Evolutionary conservation across 2,797 vertebrate genomes (phyloP).

Genomic region (Pachyuromys duprasi): DNA sequence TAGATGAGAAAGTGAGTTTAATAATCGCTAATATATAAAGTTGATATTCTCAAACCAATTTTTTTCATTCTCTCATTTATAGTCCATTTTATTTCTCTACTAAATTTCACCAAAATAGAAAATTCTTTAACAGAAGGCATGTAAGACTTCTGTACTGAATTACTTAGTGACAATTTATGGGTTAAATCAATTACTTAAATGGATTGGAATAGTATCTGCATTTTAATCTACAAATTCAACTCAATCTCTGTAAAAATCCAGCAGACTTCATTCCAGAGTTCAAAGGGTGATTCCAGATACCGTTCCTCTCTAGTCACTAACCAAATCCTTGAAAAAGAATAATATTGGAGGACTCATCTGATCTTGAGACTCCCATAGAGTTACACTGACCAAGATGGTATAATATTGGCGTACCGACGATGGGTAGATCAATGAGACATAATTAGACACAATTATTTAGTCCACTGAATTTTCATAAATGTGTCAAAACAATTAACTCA

Average conservation of each 20-base stretch:
- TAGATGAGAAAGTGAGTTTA: neutral
- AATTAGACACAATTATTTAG: neutral
- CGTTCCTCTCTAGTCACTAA: neutral
- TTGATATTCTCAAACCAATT: neutral
- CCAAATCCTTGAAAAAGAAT: neutral
- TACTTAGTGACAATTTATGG: neutral
- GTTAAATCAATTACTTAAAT: conserved; percentile 19
- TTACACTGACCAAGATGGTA: neutral
- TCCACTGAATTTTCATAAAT: neutral
- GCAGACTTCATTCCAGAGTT: neutral
- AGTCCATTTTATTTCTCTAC: conserved; percentile 27
- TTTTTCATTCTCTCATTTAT: neutral
- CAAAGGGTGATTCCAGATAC: neutral
- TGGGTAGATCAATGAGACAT: neutral
- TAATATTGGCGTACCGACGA: neutral
- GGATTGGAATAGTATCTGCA: neutral
- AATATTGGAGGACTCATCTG: neutral
- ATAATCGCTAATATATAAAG: neutral
- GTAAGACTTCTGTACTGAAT: neutral
- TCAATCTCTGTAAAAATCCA: neutral
- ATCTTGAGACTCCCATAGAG: neutral
- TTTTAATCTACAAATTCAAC: neutral
- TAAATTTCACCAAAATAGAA: neutral
- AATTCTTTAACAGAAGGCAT: neutral
- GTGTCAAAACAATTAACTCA: neutral